phyloP scores from a whole-genome alignment of 2,888 invertebrate species.

The Scaptomyza caliginosa region DNA sequence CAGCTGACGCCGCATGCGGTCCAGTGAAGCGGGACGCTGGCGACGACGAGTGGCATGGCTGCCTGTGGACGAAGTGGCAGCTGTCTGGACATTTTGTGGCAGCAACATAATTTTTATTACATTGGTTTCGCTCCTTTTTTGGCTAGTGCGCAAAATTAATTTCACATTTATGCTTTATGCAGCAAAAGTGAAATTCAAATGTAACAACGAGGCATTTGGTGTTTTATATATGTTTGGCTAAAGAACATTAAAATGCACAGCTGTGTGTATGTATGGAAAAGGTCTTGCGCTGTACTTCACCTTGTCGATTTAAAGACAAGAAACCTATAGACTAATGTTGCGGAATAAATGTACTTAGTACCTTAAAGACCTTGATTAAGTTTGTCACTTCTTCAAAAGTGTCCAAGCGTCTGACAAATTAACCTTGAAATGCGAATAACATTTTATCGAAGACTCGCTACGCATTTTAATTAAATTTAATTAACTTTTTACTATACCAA shows the following conservation, averaged over 20 bases:
- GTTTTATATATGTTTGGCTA: constrained; percentile 3
- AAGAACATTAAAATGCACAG: constrained; percentile 27
- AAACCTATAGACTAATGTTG: constrained; percentile 56
- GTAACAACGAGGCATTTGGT: neutral
- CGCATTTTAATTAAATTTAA: constrained; percentile 80
- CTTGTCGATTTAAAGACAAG: constrained; percentile 36
- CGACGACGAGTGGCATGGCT: neutral
- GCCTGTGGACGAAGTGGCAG: constrained; percentile 27
- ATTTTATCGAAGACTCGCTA: constrained; percentile 76
- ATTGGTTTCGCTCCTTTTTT: constrained; percentile 38
- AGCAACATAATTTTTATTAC: constrained; percentile 76
- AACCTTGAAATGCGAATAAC: constrained; percentile 78
- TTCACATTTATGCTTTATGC: constrained; percentile 39
- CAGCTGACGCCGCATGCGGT: constrained; percentile 73
- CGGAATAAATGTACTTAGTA: constrained; percentile 66
- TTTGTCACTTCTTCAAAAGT: constrained; percentile 73
- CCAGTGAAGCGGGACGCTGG: constrained; percentile 4
- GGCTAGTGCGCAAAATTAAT: constrained; percentile 44
- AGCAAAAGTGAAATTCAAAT: neutral
- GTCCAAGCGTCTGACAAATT: constrained; percentile 68
- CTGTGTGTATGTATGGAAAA: constrained; percentile 40
- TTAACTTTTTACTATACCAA: constrained; percentile 51
- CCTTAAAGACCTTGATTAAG: constrained; percentile 13
- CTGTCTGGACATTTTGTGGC: constrained; percentile 70
- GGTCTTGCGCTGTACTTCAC: constrained; percentile 52